Evolutionary conservation across 92 coral and sea anemone genomes (phyloP).

Genomic region (Phenganax subtilis): DNA sequence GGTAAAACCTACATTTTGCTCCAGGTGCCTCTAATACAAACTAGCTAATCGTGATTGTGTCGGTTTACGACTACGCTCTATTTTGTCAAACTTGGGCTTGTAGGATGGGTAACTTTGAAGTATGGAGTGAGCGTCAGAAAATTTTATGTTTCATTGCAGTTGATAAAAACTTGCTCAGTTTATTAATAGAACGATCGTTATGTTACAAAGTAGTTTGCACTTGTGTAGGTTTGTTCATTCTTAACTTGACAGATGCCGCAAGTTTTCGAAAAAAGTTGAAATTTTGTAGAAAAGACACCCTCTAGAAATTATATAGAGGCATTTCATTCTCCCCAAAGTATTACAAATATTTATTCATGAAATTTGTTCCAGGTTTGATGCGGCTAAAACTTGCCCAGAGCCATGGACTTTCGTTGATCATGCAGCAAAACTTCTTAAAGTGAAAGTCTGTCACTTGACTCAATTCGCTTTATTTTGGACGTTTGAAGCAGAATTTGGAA

Average conservation of each 20-base stretch:
- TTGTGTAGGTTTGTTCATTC: too few relatives aligned
- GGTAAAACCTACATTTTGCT: not conserved
- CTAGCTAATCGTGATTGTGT: not conserved
- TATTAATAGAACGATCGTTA: too few relatives aligned
- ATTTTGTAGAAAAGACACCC: too few relatives aligned
- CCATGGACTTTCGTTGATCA: conserved; percentile 87
- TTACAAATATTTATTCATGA: not conserved
- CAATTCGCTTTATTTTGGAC: conserved; percentile 96
- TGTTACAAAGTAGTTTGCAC: too few relatives aligned
- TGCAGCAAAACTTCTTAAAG: conserved; percentile 76
- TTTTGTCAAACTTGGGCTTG: too few relatives aligned
- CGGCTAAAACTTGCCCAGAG: conserved; percentile 76
- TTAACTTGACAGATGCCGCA: too few relatives aligned
- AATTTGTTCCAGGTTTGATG: conserved; percentile 65
- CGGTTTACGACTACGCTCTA: too few relatives aligned
- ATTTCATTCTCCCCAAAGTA: too few relatives aligned
- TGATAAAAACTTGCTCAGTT: too few relatives aligned
- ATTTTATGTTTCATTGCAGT: too few relatives aligned
- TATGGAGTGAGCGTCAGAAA: not conserved
- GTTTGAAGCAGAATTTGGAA: conserved; percentile 71
- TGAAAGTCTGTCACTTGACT: conserved; percentile 84
- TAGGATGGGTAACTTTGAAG: not conserved
- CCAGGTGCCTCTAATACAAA: not conserved
- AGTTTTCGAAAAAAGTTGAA: too few relatives aligned
- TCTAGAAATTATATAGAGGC: too few relatives aligned